Evolutionary conservation across 2,888 invertebrate species (phyloP).

Genomic region (Zhuqinia jingwanae): DNA sequence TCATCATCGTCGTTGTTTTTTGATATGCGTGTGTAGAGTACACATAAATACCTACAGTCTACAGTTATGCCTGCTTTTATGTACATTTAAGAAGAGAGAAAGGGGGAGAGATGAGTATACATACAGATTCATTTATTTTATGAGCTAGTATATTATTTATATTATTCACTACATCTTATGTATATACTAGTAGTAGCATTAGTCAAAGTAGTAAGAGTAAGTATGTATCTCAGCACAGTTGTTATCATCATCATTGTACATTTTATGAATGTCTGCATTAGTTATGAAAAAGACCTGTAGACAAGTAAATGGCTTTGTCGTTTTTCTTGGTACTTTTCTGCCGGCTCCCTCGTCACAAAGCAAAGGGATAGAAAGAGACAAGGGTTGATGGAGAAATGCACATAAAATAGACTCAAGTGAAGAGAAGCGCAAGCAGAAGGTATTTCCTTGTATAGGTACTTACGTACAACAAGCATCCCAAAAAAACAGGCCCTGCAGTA

Average conservation of each 20-base stretch:
- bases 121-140: conserved; percentile 13
- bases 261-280: conserved; percentile 37
- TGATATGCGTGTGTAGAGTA: neutral
- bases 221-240: too few species aligned
- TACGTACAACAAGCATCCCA: too few species aligned
- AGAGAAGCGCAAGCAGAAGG: neutral
- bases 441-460: too few species aligned
- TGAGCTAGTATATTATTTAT: conserved; percentile 15
- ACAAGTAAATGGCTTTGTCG: conserved; percentile 44
- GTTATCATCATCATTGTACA: neutral
- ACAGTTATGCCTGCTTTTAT: too few species aligned
- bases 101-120: neutral
- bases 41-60: neutral
- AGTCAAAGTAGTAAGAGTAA: too few species aligned
- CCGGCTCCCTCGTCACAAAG: neutral
- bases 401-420: neutral
- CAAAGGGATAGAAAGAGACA: neutral
- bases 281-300: conserved; percentile 46
- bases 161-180: neutral
- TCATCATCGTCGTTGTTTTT: conserved; percentile 58
- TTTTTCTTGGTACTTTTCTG: neutral
- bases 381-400: neutral
- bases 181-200: too few species aligned
- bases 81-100: too few species aligned
- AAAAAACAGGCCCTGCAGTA: neutral